These are phyloP conservation scores for Cyrtodaria siliqua DNA, from an alignment of 2,888 invertebrate species.

Conservation along the genomic window DNA sequence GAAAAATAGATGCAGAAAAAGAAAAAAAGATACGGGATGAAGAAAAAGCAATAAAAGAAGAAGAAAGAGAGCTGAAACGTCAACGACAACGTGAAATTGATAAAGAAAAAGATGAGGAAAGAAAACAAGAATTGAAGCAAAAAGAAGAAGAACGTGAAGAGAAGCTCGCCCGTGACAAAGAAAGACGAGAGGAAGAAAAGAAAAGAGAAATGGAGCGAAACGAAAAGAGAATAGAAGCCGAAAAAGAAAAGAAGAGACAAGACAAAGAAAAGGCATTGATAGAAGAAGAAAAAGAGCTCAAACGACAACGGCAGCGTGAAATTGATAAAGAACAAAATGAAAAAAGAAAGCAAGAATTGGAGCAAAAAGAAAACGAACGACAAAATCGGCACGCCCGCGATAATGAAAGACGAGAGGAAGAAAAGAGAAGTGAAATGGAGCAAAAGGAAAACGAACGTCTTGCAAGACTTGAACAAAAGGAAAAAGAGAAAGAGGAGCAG, in stretches of 20 bases:
- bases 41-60: too few species aligned
- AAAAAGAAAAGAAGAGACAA: too few species aligned
- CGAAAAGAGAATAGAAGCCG: neutral
- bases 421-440: neutral
- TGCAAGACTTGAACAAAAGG: slow-evolving; percentile 7
- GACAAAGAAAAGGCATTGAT: neutral
- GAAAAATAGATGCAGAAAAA: too few species aligned
- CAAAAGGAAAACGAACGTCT: slow-evolving; percentile 5
- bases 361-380: neutral
- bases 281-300: neutral
- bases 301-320: neutral
- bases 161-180: too few species aligned
- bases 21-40: too few species aligned
- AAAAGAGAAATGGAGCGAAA: too few species aligned
- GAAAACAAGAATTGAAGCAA: neutral
- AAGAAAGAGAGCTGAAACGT: neutral
- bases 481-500: slow-evolving; percentile 4
- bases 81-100: neutral
- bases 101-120: neutral
- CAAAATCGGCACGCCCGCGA: neutral
- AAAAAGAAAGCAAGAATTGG: neutral
- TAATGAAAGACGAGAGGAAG: too few species aligned
- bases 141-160: neutral
- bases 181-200: neutral
- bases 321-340: neutral